A percentile compares a stretch with the other conserved stretches of the same genome.
These are phyloP conservation scores for Gastrophryne carolinensis DNA, from an alignment of 2,797 vertebrate genomes.

Conservation along the genomic window DNA sequence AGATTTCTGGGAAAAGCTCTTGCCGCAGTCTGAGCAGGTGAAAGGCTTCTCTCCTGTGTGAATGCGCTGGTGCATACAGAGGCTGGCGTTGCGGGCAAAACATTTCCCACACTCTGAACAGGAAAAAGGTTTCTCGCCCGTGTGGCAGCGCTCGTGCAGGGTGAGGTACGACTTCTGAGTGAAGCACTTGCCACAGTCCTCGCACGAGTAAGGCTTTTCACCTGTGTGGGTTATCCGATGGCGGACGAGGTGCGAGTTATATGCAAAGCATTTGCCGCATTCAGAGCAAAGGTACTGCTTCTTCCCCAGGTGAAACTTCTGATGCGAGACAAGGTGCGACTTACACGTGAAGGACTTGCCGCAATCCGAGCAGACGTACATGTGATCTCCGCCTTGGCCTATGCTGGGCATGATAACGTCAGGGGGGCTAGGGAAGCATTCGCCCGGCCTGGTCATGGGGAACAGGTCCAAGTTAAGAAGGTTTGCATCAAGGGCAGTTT, in stretches of 20 bases:
- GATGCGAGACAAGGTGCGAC: not conserved
- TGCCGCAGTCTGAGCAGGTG: not conserved
- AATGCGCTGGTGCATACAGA: not conserved
- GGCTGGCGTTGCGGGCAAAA: not conserved
- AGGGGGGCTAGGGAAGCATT: not conserved
- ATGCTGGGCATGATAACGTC: not conserved
- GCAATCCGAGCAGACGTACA: not conserved
- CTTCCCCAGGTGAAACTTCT: not conserved
- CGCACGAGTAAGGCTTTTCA: not conserved
- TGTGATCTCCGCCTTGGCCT: not conserved
- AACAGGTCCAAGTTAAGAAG: not conserved
- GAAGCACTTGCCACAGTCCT: constrained; percentile 1
- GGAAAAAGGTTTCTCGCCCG: not conserved
- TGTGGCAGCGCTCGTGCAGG: not conserved
- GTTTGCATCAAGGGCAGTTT: not conserved
- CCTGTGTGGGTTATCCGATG: not conserved
- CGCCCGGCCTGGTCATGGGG: not conserved
- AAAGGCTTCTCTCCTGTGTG: not conserved
- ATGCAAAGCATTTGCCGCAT: constrained; percentile 11
- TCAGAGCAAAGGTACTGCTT: not conserved
- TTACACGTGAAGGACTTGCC: not conserved
- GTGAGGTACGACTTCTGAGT: not conserved
- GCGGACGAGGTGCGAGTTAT: not conserved
- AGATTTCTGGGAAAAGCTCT: not conserved
- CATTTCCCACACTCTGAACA: not conserved